Evolutionary conservation across 1,140 invertebrate species (phyloP).

Genomic region (Homalodisca vitripennis): DNA sequence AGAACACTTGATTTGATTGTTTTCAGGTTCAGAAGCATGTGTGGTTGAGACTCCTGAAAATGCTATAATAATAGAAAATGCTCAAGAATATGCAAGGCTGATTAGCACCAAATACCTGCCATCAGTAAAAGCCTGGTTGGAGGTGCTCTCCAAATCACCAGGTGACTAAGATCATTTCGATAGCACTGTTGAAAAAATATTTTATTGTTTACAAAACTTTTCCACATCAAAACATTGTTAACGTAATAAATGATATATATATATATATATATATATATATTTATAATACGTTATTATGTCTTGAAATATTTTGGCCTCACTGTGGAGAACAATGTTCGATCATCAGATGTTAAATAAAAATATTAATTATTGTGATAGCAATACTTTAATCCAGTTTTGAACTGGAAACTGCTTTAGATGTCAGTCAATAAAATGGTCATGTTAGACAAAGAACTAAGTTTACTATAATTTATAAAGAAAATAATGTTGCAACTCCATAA

Average conservation of each 20-base stretch:
- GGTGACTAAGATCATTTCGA: constrained; percentile 30
- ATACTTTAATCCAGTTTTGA: too few species aligned
- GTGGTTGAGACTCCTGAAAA: constrained; percentile 45
- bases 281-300: too few species aligned
- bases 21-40: constrained; percentile 29
- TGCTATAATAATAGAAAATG: constrained; percentile 42
- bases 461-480: too few species aligned
- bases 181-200: neutral
- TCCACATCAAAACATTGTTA: neutral
- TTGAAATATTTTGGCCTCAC: too few species aligned
- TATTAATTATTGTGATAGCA: too few species aligned
- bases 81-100: constrained; percentile 40
- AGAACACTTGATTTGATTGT: constrained; percentile 5
- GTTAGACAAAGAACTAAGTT: too few species aligned
- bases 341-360: too few species aligned
- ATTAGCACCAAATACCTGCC: constrained; percentile 44
- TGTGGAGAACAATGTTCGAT: too few species aligned
- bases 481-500: too few species aligned
- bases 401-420: too few species aligned
- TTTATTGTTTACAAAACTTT: neutral
- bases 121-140: constrained; percentile 43
- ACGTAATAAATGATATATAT: too few species aligned
- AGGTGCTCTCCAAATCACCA: constrained; percentile 40
- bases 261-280: neutral
- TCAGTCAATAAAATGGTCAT: too few species aligned